Percentiles rank a stretch among this genome's conserved stretches.
These are phyloP conservation scores for Luscinia megarhynchos DNA, from an alignment of 2,797 vertebrate species.

Conservation along the genomic window DNA sequence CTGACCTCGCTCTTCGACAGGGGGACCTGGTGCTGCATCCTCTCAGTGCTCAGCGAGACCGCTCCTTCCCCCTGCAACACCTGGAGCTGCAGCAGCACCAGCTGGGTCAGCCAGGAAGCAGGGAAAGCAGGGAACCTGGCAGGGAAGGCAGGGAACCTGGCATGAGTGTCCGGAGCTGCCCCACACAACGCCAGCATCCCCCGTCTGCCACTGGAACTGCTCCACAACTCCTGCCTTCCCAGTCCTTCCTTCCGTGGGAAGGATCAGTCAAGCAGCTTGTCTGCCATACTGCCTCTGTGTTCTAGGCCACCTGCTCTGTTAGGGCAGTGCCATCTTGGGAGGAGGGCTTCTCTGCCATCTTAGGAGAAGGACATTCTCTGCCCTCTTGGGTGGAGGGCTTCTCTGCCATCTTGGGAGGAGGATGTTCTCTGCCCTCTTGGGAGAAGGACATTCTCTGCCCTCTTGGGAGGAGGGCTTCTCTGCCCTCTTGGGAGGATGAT, in stretches of 20 bases:
- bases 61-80: too few species aligned
- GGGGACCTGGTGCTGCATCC: accelerated
- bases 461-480: too few species aligned
- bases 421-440: too few species aligned
- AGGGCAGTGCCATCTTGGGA: background rate
- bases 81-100: background rate
- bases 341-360: too few species aligned
- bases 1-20: accelerated
- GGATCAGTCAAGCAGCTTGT: background rate
- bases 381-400: too few species aligned
- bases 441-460: too few species aligned
- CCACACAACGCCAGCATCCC: too few species aligned
- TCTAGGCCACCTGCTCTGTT: accelerated
- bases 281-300: background rate
- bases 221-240: accelerated
- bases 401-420: too few species aligned
- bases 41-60: too few species aligned
- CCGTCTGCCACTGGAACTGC: background rate
- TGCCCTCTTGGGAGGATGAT: too few species aligned
- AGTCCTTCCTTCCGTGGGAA: background rate
- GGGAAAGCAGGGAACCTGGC: background rate
- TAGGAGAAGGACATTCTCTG: too few species aligned
- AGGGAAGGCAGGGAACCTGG: too few species aligned
- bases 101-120: background rate
- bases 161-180: accelerated